phyloP scores from a whole-genome alignment of 2,888 invertebrate species.

The Lasioglossum leucozonium region DNA sequence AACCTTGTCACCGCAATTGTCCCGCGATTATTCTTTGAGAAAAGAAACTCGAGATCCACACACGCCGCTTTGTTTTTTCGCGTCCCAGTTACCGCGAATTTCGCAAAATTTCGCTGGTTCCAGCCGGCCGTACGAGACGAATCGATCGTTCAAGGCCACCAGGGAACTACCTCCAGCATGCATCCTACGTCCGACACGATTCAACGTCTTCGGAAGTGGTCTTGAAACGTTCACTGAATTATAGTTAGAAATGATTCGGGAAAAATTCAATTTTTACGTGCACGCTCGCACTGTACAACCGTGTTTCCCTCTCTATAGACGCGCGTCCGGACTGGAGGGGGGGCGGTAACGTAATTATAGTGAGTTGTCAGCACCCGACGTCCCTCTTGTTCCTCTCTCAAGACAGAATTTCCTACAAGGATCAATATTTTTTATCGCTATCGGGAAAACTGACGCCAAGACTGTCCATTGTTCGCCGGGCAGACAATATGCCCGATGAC shows the following conservation, averaged over 20 bases:
- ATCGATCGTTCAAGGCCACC: conserved; percentile 12
- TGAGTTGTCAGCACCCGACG: background rate
- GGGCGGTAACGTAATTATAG: background rate
- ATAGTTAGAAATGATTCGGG: background rate
- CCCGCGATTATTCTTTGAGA: background rate
- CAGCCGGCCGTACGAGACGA: background rate
- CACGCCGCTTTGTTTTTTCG: background rate
- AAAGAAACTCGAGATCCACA: background rate
- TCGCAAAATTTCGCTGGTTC: background rate
- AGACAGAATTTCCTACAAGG: background rate
- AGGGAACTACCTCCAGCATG: background rate
- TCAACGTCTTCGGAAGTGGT: background rate
- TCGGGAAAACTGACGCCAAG: background rate
- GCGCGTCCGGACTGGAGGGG: background rate
- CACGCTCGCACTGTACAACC: background rate
- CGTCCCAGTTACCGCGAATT: background rate
- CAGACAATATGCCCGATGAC: background rate
- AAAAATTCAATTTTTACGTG: background rate
- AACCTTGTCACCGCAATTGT: background rate
- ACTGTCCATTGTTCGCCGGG: background rate
- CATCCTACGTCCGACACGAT: background rate
- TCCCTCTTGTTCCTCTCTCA: background rate
- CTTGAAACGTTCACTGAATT: background rate
- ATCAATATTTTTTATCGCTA: conserved; percentile 2
- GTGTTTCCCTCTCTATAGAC: background rate